These are phyloP conservation scores for Ptiloglossa arizonensis DNA, from an alignment of 1,140 invertebrate genomes.

Conservation along the genomic window DNA sequence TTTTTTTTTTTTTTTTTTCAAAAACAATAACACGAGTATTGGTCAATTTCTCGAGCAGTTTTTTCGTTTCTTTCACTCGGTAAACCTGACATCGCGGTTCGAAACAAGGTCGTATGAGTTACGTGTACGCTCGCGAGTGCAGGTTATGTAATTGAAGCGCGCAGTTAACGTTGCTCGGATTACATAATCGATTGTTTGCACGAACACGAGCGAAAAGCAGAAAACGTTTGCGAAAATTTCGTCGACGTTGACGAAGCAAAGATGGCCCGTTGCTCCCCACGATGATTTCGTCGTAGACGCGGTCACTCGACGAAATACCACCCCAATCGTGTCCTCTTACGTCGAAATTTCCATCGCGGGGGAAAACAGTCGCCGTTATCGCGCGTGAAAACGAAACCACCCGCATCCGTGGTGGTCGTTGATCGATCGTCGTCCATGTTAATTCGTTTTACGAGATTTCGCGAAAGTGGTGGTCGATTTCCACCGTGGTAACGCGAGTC, in stretches of 20 bases:
- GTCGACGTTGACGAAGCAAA: no score
- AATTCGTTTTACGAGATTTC: slow-evolving; percentile 5
- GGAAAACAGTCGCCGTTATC: neutral
- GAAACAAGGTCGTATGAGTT: no score
- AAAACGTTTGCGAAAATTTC: no score
- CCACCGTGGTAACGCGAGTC: no score
- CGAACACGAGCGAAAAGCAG: no score
- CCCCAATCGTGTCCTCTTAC: slow-evolving; percentile 24
- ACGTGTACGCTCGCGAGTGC: no score
- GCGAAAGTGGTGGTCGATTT: neutral
- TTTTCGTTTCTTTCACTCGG: no score
- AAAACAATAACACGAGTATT: no score
- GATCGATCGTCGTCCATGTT: neutral
- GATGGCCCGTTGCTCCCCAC: no score
- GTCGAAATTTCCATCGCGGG: neutral
- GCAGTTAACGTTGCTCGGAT: neutral
- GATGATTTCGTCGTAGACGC: neutral
- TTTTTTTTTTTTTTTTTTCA: no score
- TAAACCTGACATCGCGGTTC: no score
- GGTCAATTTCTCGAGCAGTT: no score
- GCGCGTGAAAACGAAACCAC: slow-evolving; percentile 5
- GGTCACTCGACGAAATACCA: neutral
- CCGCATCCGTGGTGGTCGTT: neutral
- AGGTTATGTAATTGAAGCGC: slow-evolving; percentile 4
- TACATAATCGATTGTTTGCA: slow-evolving; percentile 12